A percentile compares a stretch with the other conserved stretches of the same genome.
These are phyloP conservation scores for Corythucha ciliata DNA, from an alignment of 2,888 invertebrate species.

Conservation along the genomic window DNA sequence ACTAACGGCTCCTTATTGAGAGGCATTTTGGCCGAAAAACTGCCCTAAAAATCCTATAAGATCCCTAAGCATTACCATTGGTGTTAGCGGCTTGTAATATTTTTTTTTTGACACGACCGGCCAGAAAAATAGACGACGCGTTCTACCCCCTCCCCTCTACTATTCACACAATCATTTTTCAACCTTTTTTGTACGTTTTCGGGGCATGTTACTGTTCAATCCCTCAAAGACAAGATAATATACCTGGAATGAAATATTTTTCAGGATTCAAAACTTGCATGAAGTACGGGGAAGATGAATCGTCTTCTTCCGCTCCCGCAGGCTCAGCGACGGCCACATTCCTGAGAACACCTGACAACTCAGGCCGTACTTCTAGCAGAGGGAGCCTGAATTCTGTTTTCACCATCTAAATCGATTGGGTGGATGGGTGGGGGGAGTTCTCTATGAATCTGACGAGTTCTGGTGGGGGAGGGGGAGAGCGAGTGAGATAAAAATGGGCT, in stretches of 20 bases:
- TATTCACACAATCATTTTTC: too few relatives aligned
- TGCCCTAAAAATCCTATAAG: too few relatives aligned
- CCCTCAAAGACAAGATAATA: too few relatives aligned
- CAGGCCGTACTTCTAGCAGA: conserved; percentile 55
- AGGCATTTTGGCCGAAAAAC: too few relatives aligned
- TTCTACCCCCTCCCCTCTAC: too few relatives aligned
- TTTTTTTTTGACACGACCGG: too few relatives aligned
- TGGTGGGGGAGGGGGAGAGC: background rate
- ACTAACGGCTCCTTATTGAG: too few relatives aligned
- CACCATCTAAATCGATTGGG: conserved; percentile 48
- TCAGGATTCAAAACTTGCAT: conserved; percentile 53
- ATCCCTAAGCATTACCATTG: too few relatives aligned
- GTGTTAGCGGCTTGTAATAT: too few relatives aligned
- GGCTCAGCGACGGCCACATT: conserved; percentile 53
- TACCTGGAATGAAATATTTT: conserved; percentile 57
- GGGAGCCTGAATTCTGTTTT: conserved; percentile 61
- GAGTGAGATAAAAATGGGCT: background rate
- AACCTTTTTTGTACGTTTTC: too few relatives aligned
- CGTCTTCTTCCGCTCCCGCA: conserved; percentile 47
- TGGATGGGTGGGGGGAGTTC: background rate
- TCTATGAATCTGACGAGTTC: background rate
- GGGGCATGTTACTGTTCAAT: too few relatives aligned
- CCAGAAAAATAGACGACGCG: too few relatives aligned
- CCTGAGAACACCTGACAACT: conserved; percentile 55
- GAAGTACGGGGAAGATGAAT: conserved; percentile 56